Conservation (phyloP, 2,797 vertebrate species). For the Paguma larvata region DNA sequence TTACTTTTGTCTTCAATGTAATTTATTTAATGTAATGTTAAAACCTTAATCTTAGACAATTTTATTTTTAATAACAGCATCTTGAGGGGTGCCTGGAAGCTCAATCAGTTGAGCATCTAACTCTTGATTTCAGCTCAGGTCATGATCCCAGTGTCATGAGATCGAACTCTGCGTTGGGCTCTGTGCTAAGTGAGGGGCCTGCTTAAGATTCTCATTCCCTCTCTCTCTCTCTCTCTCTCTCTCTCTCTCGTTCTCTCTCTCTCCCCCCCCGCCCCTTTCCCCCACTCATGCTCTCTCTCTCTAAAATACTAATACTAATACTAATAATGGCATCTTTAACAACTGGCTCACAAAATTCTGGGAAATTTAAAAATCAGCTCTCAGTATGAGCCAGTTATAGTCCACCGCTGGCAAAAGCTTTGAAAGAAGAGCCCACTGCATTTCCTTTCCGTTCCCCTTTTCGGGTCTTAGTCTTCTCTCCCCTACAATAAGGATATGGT, state of each 20-base stretch:
- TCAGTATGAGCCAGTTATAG: not conserved
- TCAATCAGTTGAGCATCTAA: too few relatives aligned
- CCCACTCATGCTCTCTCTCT: too few relatives aligned
- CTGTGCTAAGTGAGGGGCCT: too few relatives aligned
- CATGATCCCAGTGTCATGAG: too few relatives aligned
- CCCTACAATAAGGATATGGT: not conserved
- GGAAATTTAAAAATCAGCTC: not conserved
- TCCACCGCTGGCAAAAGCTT: not conserved
- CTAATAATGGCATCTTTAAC: not conserved
- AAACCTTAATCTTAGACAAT: not conserved
- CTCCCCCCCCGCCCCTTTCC: too few relatives aligned
- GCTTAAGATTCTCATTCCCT: too few relatives aligned
- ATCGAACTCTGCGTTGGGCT: too few relatives aligned
- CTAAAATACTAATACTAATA: too few relatives aligned
- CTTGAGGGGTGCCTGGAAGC: not conserved
- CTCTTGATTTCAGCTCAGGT: too few relatives aligned
- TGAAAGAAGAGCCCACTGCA: not conserved
- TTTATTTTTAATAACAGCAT: conserved; percentile 1
- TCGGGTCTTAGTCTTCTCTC: not conserved
- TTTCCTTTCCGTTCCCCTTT: not conserved
- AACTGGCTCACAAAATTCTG: not conserved
- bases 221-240: too few relatives aligned
- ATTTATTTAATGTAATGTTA: not conserved
- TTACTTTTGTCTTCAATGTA: not conserved
- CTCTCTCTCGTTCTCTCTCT: too few relatives aligned